phyloP scores from a whole-genome alignment of 2,888 invertebrate species.

The Lasius fuliginosus region DNA sequence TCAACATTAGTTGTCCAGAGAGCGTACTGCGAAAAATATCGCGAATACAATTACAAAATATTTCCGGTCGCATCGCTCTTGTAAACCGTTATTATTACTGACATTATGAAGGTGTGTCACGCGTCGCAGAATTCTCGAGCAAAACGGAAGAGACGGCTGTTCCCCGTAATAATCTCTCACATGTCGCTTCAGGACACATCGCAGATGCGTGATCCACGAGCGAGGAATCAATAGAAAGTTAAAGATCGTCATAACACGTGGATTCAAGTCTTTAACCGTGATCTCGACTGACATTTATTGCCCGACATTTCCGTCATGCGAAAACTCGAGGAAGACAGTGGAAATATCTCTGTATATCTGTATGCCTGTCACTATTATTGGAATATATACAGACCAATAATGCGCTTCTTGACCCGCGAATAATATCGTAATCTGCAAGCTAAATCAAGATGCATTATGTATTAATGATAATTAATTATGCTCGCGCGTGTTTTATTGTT shows the following conservation, averaged over 20 bases:
- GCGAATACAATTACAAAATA: conserved; percentile 43
- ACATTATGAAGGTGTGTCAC: conserved; percentile 40
- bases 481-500: background rate
- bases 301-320: conserved; percentile 43
- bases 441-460: conserved; percentile 18
- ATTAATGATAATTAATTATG: conserved; percentile 36
- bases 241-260: conserved; percentile 44
- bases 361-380: background rate
- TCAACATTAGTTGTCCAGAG: background rate
- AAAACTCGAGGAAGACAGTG: background rate
- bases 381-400: background rate
- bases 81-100: conserved; percentile 24
- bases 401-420: background rate
- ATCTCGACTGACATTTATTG: conserved; percentile 40
- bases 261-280: conserved; percentile 48
- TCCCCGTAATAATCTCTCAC: conserved; percentile 33
- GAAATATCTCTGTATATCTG: background rate
- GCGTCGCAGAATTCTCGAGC: conserved; percentile 29
- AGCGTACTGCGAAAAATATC: background rate
- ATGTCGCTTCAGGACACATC: conserved; percentile 54
- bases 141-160: conserved; percentile 43
- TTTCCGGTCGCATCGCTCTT: conserved; percentile 29
- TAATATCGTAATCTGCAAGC: conserved; percentile 23
- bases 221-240: conserved; percentile 55
- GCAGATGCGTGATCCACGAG: conserved; percentile 57